Conservation (phyloP, 2,113 vertebrate genomes). For the Gambusia holbrooki region DNA sequence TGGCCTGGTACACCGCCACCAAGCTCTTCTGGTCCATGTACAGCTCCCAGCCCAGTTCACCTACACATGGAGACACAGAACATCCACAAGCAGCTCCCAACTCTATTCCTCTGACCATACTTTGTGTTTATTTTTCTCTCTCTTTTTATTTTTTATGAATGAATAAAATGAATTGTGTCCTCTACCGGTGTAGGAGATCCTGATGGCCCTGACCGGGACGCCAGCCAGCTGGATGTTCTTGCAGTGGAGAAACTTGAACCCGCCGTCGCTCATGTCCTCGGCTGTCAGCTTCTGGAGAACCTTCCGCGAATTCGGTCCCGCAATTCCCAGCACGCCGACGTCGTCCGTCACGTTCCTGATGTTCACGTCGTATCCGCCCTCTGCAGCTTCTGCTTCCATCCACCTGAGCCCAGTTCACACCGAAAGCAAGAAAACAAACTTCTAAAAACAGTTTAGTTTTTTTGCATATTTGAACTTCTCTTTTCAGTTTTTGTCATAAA, state of each 20-base stretch:
- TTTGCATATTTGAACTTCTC: neutral
- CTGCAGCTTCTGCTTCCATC: slow-evolving; percentile 85
- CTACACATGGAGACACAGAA: slow-evolving; percentile 67
- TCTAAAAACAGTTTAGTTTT: neutral
- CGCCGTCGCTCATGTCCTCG: slow-evolving; percentile 86
- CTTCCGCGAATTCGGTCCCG: slow-evolving; percentile 87
- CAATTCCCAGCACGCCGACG: slow-evolving; percentile 90
- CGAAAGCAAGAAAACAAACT: neutral
- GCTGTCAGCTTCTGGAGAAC: slow-evolving; percentile 93
- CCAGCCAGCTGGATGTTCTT: slow-evolving; percentile 83
- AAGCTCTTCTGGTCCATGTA: slow-evolving; percentile 88
- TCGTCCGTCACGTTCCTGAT: slow-evolving; percentile 90
- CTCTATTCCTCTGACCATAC: too few relatives aligned
- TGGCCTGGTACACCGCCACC: slow-evolving; percentile 80
- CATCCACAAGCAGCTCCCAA: neutral
- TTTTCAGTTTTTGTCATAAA: neutral
- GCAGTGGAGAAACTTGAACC: slow-evolving; percentile 92
- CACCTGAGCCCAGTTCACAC: slow-evolving; percentile 79
- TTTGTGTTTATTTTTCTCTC: too few relatives aligned
- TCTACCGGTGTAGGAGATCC: slow-evolving; percentile 98
- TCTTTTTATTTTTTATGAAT: too few relatives aligned
- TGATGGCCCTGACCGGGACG: slow-evolving; percentile 85
- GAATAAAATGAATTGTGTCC: neutral
- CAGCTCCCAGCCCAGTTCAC: slow-evolving; percentile 97
- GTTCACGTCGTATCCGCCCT: slow-evolving; percentile 82